Base-by-base conservation (phyloP, 2,113 vertebrate genomes). In the Archocentrus centrarchus region DNA sequence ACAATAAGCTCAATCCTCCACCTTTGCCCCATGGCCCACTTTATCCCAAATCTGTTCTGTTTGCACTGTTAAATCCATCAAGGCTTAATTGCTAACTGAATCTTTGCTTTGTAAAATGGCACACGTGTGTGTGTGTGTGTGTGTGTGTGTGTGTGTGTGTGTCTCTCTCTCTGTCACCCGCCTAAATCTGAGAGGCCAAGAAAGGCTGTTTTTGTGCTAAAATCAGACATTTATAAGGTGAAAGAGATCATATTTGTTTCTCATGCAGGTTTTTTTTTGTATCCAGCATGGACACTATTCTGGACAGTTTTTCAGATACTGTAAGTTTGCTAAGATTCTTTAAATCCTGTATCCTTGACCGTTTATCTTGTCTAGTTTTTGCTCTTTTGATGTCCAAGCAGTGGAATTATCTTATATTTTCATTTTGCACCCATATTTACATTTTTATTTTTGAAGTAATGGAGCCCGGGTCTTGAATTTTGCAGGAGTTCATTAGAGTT, bases 401-500 rank as follows among this genome's bases (percentile, higher is more conserved):
- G 47, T 14, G 27, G 24, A 17, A 20, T 2, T 32, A 14, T 50
- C 17, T 22, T 17, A 5, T 53, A 2, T 73, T n/a, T 73, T 70
- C 24, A n/a, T n/a, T 73, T 73, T 47, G 3, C 1, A 6, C 66
- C 24, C 17, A 37, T 2, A 10, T 75, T 53, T 6, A 57, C 50
- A 37, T 75, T n/a, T 57, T 11, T 0, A 30, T 86, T 75, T n/a
- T 62, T 2, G 35, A 85, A 47, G 50, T 57, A 20, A 60, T 59
- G 0, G 4, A 77, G 9, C 2, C 20, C 10, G 57, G 17, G 2
- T 64, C 85, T 84, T 44, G 24, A 11, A 27, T 83, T 68, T 68
- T 96, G 18, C 93, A 99, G 98, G 98, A 99, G 77, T 97, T 98
- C 73, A 93, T 99, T 68, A 97, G 96, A 27, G 94, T 99, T 68